phyloP scores from a whole-genome alignment of 2,888 invertebrate species.

The Syrista parreyssii region DNA sequence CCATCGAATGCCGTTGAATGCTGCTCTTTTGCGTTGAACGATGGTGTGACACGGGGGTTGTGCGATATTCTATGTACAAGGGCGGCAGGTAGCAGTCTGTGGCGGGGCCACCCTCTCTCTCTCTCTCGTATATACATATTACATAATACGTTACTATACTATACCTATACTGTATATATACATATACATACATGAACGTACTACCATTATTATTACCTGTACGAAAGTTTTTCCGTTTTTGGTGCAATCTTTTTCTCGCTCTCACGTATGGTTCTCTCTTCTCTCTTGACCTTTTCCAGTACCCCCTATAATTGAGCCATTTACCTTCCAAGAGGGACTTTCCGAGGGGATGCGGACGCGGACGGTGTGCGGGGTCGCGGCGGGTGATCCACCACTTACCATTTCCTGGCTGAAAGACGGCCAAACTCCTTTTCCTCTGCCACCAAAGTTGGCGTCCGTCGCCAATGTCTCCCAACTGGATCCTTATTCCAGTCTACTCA shows the following conservation, averaged over 20 bases:
- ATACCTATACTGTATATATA: constrained; percentile 47
- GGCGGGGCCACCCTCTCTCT: constrained; percentile 60
- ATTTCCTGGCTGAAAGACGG: constrained; percentile 88
- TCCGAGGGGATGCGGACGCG: constrained; percentile 85
- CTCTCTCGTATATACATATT: constrained; percentile 41
- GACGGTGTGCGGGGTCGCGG: constrained; percentile 83
- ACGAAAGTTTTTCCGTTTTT: constrained; percentile 62
- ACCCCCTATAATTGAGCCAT: constrained; percentile 88
- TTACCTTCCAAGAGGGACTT: constrained; percentile 85
- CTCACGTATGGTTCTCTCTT: constrained; percentile 72
- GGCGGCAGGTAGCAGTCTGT: constrained; percentile 60
- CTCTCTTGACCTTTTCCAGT: constrained; percentile 73
- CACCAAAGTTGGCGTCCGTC: constrained; percentile 71
- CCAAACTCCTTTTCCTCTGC: constrained; percentile 70
- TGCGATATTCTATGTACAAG: constrained; percentile 27
- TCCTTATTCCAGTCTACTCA: constrained; percentile 81
- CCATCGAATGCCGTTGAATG: constrained; percentile 3
- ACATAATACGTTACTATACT: constrained; percentile 60
- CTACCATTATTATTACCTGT: constrained; percentile 42
- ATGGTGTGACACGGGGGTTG: background rate
- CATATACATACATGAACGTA: constrained; percentile 34
- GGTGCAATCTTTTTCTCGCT: constrained; percentile 69
- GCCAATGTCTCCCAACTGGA: constrained; percentile 80
- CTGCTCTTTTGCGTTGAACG: background rate
- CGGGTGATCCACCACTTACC: constrained; percentile 83